Percentiles rank a stretch among this genome's conserved stretches.
Evolutionary conservation across 2,797 vertebrate genomes (phyloP).

Genomic region (Trichosurus vulpecula): DNA sequence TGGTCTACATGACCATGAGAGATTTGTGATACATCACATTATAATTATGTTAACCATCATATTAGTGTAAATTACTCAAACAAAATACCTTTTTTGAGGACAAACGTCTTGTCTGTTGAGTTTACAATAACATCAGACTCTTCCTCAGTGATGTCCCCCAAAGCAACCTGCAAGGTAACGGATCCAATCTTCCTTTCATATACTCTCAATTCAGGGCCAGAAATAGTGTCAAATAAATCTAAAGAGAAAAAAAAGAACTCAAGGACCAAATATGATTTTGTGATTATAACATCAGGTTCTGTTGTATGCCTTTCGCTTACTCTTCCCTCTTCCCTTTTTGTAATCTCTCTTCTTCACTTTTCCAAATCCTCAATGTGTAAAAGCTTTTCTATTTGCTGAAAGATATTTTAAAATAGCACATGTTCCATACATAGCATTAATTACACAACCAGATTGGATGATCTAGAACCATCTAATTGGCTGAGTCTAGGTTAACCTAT

Average conservation of each 20-base stretch:
- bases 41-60: slow-evolving; percentile 22
- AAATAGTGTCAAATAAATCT: slow-evolving; percentile 72
- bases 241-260: slow-evolving; percentile 40
- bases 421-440: not conserved
- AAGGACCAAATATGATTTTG: not conserved
- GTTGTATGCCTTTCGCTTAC: not conserved
- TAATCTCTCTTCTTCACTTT: not conserved
- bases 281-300: not conserved
- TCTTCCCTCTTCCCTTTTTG: not conserved
- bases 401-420: not conserved
- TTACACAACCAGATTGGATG: not conserved
- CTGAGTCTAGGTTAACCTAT: not conserved
- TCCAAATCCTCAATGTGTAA: not conserved
- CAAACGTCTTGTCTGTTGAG: slow-evolving; percentile 86
- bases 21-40: not conserved
- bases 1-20: not conserved
- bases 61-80: not conserved
- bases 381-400: not conserved
- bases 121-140: slow-evolving; percentile 91
- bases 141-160: slow-evolving; percentile 92
- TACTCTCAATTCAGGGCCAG: slow-evolving; percentile 70
- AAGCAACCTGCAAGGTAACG: slow-evolving; percentile 85
- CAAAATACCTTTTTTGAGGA: slow-evolving; percentile 86
- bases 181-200: slow-evolving; percentile 87
- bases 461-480: slow-evolving; percentile 8